These are phyloP conservation scores for Porites divaricata DNA, from an alignment of 92 coral and sea anemone genomes.

Conservation along the genomic window DNA sequence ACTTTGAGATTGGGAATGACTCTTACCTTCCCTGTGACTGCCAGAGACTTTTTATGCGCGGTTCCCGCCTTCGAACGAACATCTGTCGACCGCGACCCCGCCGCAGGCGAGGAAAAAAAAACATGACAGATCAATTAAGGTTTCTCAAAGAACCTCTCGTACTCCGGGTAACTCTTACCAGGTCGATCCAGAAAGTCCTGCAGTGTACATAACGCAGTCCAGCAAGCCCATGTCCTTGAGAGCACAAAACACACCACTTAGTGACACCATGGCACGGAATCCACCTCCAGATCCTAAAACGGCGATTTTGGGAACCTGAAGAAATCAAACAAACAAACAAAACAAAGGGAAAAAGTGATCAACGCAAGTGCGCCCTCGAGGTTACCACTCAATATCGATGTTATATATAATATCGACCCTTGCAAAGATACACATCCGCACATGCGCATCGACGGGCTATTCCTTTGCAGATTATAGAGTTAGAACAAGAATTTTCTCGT, in stretches of 20 bases:
- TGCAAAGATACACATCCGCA: too few relatives aligned
- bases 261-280: conserved; percentile 87
- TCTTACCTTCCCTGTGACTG: too few relatives aligned
- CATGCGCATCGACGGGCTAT: too few relatives aligned
- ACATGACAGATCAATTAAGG: not conserved
- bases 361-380: too few relatives aligned
- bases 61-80: too few relatives aligned
- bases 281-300: conserved; percentile 97
- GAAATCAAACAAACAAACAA: not conserved
- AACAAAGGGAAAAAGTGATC: not conserved
- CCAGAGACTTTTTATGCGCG: too few relatives aligned
- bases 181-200: conserved; percentile 92
- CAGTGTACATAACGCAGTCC: conserved; percentile 80
- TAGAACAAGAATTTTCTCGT: too few relatives aligned
- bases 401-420: too few relatives aligned
- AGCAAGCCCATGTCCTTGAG: conserved; percentile 75
- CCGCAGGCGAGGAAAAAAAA: not conserved
- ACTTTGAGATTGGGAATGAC: too few relatives aligned
- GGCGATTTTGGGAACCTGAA: conserved; percentile 86
- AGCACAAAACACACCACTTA: conserved; percentile 82
- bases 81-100: too few relatives aligned
- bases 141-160: not conserved
- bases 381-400: too few relatives aligned
- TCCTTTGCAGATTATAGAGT: too few relatives aligned
- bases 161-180: conserved; percentile 57